Evolutionary conservation across 2,888 invertebrate species (phyloP).

Genomic region (Stramonita haemastoma): DNA sequence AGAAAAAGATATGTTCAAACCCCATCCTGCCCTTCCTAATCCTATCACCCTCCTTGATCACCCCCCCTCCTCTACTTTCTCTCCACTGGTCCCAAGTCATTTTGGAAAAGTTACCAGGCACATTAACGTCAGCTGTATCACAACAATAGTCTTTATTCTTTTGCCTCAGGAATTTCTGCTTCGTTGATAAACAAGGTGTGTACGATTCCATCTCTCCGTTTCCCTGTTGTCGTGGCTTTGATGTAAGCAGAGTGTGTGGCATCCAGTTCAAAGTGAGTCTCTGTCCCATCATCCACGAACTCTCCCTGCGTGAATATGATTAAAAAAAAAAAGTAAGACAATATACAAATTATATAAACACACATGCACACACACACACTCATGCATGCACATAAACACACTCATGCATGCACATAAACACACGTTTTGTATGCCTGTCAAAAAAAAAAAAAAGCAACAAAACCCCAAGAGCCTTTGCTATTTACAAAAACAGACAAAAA

Average conservation of each 20-base stretch:
- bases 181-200: slow-evolving; percentile 81
- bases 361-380: neutral
- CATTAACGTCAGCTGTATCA: neutral
- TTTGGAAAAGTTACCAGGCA: neutral
- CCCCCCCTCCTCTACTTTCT: neutral
- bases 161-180: slow-evolving; percentile 58
- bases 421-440: too few relatives aligned
- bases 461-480: too few relatives aligned
- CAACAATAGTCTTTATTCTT: slow-evolving; percentile 50
- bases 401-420: too few relatives aligned
- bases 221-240: slow-evolving; percentile 81
- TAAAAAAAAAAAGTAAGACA: too few relatives aligned
- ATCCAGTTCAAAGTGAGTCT: slow-evolving; percentile 86
- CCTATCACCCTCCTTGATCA: neutral
- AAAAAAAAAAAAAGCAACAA: too few relatives aligned
- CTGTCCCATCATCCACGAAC: slow-evolving; percentile 90
- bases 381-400: neutral
- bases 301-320: slow-evolving; percentile 81
- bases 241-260: slow-evolving; percentile 79
- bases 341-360: neutral
- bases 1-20: too few relatives aligned
- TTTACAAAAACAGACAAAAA: too few relatives aligned
- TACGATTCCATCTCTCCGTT: slow-evolving; percentile 82
- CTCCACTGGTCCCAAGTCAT: neutral
- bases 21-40: neutral